Evolutionary conservation across 1,140 invertebrate genomes (phyloP), one percentile per base, ranked within the genome.

Genomic region (Drosophila navojoa): DNA sequence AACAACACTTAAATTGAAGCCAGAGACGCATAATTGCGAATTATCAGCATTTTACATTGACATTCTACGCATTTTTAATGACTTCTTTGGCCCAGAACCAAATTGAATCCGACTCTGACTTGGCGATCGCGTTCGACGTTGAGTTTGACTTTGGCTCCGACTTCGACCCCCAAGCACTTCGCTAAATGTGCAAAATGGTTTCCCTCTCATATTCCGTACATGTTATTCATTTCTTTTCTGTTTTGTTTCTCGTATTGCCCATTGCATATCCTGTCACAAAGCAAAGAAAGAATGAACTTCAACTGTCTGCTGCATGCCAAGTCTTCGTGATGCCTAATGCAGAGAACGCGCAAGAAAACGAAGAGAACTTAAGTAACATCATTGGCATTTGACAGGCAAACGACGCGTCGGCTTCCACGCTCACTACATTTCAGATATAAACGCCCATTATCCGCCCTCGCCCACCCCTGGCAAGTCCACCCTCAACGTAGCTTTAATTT

Each of bases 41-140:
- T 85, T 85, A 85, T 85, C 81, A 85, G 77, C 59, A 67, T 85
- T 80, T 85, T 85, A 77, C 81, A 85, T 80, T 85, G 81, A 85
- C 81, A 85, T 85, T 85, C 74, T 80, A 71, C 62, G 81, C 81
- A 85, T 80, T 75, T 85, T 85, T 80, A 85, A 85, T 85, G 81
- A 85, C 81, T 85, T 85, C 70, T 79, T 75, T 63, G 66, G 77
- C 62, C 71, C 59, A 44, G 38, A 57, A 55, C 72, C 29, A 42
- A 69, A 32, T 67, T 22, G 29, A 59, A 45, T 67, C 27, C 7
- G 15, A 29, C 49, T 52, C 13, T 9, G 49, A 52, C 53, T 53
- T 10, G 6, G 32, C 32, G 9, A 22, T 22, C 19, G 19, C 19
- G 5, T 29, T 29, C 27, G 6, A 7, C 5, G 5, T 29, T 7